Conservation (phyloP, 2,797 vertebrate genomes). For the Dicrostonyx torquatus region DNA sequence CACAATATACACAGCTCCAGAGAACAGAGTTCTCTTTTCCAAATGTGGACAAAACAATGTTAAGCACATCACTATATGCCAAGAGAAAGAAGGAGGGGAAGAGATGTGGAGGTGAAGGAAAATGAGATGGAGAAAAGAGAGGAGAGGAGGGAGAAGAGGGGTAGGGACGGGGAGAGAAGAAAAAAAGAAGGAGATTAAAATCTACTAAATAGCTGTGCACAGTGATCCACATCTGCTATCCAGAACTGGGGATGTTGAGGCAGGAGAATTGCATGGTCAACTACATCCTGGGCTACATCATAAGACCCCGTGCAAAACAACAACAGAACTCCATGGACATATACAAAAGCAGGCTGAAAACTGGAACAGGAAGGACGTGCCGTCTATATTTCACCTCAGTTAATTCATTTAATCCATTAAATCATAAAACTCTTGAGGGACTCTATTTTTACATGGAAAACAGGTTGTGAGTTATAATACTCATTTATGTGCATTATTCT, state of each 20-base stretch:
- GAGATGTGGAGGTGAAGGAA: neutral
- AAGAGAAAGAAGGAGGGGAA: neutral
- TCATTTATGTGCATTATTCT: neutral
- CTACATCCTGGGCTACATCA: neutral
- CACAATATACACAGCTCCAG: neutral
- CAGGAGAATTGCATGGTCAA: neutral
- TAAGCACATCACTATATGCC: neutral
- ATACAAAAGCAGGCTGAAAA: neutral
- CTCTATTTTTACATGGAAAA: neutral
- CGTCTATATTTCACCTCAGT: neutral
- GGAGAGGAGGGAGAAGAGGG: neutral
- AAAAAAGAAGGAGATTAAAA: neutral
- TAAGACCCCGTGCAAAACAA: neutral
- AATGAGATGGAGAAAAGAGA: neutral
- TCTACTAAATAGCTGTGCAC: too few relatives aligned
- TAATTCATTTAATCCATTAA: conserved; percentile 6
- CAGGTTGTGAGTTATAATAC: conserved; percentile 4
- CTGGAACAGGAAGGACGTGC: neutral
- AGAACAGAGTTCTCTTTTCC: neutral
- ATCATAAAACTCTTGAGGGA: neutral
- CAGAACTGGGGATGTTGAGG: neutral
- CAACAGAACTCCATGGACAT: neutral
- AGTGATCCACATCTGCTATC: neutral
- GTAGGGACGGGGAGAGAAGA: neutral
- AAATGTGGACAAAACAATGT: neutral